Evolutionary conservation across 1,140 invertebrate genomes (phyloP), one percentile per base, ranked within the genome.

Genomic region (Meloidogyne exigua): DNA sequence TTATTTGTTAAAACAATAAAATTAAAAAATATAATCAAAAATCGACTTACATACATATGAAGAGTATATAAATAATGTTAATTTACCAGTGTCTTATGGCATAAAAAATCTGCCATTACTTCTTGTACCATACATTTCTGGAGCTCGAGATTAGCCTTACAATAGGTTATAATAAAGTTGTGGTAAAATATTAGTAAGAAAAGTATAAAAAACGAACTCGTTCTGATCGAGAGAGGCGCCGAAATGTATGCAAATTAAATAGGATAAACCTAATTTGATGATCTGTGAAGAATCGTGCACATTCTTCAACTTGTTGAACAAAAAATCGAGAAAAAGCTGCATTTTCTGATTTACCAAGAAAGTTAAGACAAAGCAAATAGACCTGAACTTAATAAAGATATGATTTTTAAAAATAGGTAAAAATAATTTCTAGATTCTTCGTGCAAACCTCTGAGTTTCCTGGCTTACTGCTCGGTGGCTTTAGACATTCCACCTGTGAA

Each of bases 361-460:
- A 81, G n/a, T 71, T 68, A 21, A 80, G 18, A 28, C 79, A 81
- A 10, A 80, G 21, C 65, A 80, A 18, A 44, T 80, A 80, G 2
- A 81, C 65, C 79, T 80, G 18, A 74, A 70, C 21, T 42, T 2
- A 36, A 75, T 15, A 25, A 12, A n/a, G 49, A 11, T 72, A 12
- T 72, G 2, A 18, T 21, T 23, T 64, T 49, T 49, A 25, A 44
- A 12, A n/a, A 15, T 25, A 70, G 23, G n/a, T 36, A 63, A 11
- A 72, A 72, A 49, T 11, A n/a, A 9, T 57, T 18, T 21, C 13
- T 21, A 3, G 2, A 44, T 36, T n/a, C n/a, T 21, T 0, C 9
- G 1, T 57, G 2, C 23, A 64, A 18, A 82, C 79, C 68, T 80
- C 79, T 13, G 80, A 82, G 57, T 80, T 80, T n/a, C 79, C 80